Evolutionary conservation across 2,888 invertebrate genomes (phyloP).

Genomic region (Tetragonula carbonaria): DNA sequence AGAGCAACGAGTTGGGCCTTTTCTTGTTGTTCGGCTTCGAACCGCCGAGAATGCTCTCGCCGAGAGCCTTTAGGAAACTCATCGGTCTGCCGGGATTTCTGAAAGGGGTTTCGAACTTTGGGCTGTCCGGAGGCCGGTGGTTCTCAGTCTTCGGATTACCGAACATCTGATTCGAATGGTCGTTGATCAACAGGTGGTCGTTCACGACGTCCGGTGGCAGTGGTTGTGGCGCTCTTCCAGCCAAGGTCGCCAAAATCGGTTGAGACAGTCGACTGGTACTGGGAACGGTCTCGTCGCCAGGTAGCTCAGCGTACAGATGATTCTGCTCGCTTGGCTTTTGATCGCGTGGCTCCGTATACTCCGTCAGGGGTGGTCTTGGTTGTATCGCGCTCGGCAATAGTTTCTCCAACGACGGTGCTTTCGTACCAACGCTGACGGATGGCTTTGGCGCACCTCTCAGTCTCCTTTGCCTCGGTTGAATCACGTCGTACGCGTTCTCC

Average conservation of each 20-base stretch:
- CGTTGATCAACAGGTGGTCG: slow-evolving; percentile 72
- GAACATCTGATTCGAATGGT: slow-evolving; percentile 51
- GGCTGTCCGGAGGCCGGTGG: slow-evolving; percentile 48
- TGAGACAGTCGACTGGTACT: slow-evolving; percentile 80
- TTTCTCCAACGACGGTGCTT: slow-evolving; percentile 86
- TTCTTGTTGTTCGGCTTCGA: slow-evolving; percentile 72
- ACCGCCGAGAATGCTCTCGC: slow-evolving; percentile 84
- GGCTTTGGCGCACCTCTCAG: slow-evolving; percentile 81
- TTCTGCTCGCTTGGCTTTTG: slow-evolving; percentile 81
- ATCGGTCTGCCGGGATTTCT: slow-evolving; percentile 83
- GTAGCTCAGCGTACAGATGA: slow-evolving; percentile 88
- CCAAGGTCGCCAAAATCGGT: slow-evolving; percentile 74
- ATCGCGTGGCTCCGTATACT: slow-evolving; percentile 85
- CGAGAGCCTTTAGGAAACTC: slow-evolving; percentile 87
- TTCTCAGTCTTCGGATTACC: slow-evolving; percentile 38
- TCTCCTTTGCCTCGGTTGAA: slow-evolving; percentile 83
- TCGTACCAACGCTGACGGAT: slow-evolving; percentile 86
- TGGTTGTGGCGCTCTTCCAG: slow-evolving; percentile 78
- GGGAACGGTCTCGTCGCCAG: slow-evolving; percentile 84
- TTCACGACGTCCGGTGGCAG: slow-evolving; percentile 79
- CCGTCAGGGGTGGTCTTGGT: slow-evolving; percentile 79
- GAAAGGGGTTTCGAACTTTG: slow-evolving; percentile 38
- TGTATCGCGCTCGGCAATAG: slow-evolving; percentile 84
- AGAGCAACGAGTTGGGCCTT: slow-evolving; percentile 82
- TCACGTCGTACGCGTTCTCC: slow-evolving; percentile 88